Percentiles rank a stretch among this genome's conserved stretches.
phyloP scores from a whole-genome alignment of 2,113 vertebrate species.

The Zosterops borbonicus region DNA sequence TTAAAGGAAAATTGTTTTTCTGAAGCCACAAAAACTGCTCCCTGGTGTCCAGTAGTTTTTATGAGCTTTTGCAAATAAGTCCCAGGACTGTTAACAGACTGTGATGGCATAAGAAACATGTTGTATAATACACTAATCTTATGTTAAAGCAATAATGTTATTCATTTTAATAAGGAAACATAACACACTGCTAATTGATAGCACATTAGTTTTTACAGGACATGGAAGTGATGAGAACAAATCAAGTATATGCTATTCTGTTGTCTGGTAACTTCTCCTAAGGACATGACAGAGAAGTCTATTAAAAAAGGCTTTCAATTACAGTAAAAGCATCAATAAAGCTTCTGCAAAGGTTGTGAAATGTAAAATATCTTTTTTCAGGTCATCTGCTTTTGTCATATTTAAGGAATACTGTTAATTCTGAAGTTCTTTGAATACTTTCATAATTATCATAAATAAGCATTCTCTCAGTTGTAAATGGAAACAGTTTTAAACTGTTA shows the following conservation, averaged over 20 bases:
- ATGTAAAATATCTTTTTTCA: not conserved
- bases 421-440: not conserved
- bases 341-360: not conserved
- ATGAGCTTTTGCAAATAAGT: conserved; percentile 9
- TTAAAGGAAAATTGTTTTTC: conserved; percentile 41
- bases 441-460: not conserved
- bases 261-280: not conserved
- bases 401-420: not conserved
- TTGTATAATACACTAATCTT: not conserved
- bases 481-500: not conserved
- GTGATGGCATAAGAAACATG: not conserved
- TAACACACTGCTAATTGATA: conserved; percentile 1
- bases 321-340: not conserved
- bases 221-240: not conserved
- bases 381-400: not conserved
- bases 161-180: conserved; percentile 41
- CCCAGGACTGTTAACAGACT: not conserved
- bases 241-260: not conserved
- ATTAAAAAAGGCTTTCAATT: not conserved
- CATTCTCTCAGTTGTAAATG: not conserved
- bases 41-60: not conserved
- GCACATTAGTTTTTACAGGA: not conserved
- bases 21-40: conserved; percentile 11
- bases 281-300: not conserved
- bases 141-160: not conserved